Evolutionary conservation across 2,888 invertebrate genomes (phyloP).

Genomic region (Mythimna ferrago): DNA sequence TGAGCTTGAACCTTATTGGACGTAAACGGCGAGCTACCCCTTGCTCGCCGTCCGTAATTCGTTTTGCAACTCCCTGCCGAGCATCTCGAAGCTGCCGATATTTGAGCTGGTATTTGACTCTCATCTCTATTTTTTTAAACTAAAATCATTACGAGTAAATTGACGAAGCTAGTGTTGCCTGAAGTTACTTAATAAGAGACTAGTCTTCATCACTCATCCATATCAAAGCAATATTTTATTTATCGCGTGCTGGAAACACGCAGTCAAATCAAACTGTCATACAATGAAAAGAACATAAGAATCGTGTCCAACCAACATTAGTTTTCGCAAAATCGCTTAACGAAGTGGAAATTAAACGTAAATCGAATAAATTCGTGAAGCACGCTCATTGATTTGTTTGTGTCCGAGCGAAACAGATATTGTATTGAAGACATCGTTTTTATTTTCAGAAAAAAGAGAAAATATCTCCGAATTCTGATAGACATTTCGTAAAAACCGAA

Average conservation of each 20-base stretch:
- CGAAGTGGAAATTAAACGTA: conserved; percentile 52
- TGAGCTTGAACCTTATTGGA: no score
- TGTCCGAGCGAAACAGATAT: conserved; percentile 48
- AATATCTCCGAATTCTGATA: conserved; percentile 1
- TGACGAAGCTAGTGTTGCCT: not conserved
- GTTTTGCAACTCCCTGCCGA: no score
- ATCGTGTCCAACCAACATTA: conserved; percentile 46
- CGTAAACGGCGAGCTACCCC: no score
- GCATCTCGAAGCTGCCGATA: no score
- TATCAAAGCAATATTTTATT: not conserved
- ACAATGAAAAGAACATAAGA: conserved; percentile 45
- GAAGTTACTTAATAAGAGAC: not conserved
- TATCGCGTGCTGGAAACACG: conserved; percentile 15
- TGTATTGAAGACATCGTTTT: conserved; percentile 33
- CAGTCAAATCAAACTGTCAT: conserved; percentile 11
- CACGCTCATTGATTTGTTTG: conserved; percentile 43
- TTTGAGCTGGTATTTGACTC: not conserved
- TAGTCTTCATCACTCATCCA: not conserved
- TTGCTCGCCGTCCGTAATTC: no score
- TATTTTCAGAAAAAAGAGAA: conserved; percentile 25
- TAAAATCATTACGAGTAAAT: not conserved
- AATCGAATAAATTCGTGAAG: conserved; percentile 52
- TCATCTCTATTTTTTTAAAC: not conserved
- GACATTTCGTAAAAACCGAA: conserved; percentile 10
- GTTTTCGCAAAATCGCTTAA: conserved; percentile 51